Conservation (phyloP, 2,888 invertebrate genomes). For the Chymomyza caudatula region DNA sequence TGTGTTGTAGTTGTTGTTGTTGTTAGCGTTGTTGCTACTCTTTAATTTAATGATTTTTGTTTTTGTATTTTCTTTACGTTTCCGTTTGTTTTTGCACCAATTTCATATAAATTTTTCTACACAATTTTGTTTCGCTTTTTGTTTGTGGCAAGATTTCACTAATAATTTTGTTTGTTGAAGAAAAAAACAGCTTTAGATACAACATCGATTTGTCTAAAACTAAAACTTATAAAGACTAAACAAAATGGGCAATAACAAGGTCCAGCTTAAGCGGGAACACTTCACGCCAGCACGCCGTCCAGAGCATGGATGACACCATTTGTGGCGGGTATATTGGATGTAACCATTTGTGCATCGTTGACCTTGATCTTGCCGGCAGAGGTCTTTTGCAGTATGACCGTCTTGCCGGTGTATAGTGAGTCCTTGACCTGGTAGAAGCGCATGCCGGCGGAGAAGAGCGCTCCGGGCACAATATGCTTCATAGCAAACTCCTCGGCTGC, state of each 20-base stretch:
- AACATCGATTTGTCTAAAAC: conserved; percentile 29
- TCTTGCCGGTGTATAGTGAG: conserved; percentile 86
- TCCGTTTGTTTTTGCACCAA: conserved; percentile 43
- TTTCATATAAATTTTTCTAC: conserved; percentile 23
- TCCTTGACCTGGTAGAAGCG: conserved; percentile 91
- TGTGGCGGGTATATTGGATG: conserved; percentile 91
- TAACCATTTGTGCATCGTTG: conserved; percentile 88
- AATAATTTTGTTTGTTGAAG: conserved; percentile 35
- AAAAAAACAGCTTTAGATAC: conserved; percentile 17
- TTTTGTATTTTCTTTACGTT: conserved; percentile 9
- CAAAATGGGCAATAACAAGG: conserved; percentile 37
- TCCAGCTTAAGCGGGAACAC: neutral
- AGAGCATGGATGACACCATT: conserved; percentile 93
- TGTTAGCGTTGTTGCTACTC: conserved; percentile 36
- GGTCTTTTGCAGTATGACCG: conserved; percentile 88
- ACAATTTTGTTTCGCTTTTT: conserved; percentile 27
- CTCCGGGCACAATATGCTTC: conserved; percentile 87
- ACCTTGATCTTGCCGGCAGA: conserved; percentile 87
- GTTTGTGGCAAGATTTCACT: conserved; percentile 67
- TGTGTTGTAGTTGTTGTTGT: conserved; percentile 16
- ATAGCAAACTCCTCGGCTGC: conserved; percentile 86
- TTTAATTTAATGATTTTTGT: conserved; percentile 2
- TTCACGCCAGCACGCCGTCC: conserved; percentile 83
- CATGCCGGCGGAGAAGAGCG: conserved; percentile 91
- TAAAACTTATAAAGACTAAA: conserved; percentile 39